Percentiles rank a stretch among this genome's conserved stretches.
phyloP scores from a whole-genome alignment of 2,797 vertebrate species.

The Pantherophis alleghaniensis region DNA sequence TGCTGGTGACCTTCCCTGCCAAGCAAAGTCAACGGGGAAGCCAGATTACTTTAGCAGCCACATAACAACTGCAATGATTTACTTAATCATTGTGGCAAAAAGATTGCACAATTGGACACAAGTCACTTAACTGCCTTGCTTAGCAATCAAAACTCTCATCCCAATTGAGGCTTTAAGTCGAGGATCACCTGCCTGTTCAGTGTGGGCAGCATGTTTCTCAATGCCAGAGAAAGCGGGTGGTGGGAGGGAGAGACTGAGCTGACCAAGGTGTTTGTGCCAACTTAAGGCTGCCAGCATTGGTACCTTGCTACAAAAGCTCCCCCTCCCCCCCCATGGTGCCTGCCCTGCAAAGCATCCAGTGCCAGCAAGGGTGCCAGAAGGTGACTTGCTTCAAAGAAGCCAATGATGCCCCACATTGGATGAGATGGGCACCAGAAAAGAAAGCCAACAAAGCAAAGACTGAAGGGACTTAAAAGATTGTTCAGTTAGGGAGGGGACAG shows the following conservation, averaged over 20 bases:
- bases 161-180: neutral
- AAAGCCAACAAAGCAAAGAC: neutral
- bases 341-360: neutral
- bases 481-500: neutral
- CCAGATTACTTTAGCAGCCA: neutral
- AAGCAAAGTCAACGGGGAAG: neutral
- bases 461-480: neutral
- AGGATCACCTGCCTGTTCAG: neutral
- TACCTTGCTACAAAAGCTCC: neutral
- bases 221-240: neutral
- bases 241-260: neutral
- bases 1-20: neutral
- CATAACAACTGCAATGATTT: neutral
- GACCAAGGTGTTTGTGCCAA: neutral
- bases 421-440: accelerated
- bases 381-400: neutral
- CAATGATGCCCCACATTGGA: neutral
- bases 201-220: neutral
- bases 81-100: neutral
- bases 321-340: neutral
- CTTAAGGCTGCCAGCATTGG: neutral
- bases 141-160: neutral
- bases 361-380: neutral
- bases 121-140: neutral
- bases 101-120: neutral